Evolutionary conservation across 2,113 vertebrate genomes (phyloP).

Genomic region (Malurus cyaneus): DNA sequence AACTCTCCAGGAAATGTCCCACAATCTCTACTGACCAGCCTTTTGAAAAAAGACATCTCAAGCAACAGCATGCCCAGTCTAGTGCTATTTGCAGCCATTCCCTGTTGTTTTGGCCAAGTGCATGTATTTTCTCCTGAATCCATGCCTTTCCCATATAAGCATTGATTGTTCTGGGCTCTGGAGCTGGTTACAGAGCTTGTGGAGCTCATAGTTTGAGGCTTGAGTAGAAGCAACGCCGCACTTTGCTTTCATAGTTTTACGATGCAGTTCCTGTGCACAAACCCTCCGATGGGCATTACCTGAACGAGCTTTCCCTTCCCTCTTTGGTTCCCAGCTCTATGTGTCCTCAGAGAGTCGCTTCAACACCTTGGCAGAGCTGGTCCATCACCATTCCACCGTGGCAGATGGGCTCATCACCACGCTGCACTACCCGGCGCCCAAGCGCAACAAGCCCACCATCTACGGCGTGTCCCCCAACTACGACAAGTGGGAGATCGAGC

Average conservation of each 20-base stretch:
- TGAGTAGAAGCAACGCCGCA: accelerated
- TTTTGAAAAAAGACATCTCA: background rate
- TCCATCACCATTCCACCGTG: conserved; percentile 96
- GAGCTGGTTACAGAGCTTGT: background rate
- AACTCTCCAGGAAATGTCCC: background rate
- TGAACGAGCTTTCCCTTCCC: background rate
- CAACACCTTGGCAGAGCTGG: conserved; percentile 94
- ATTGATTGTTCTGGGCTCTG: background rate
- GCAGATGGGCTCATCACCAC: conserved; percentile 97
- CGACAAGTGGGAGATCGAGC: conserved; percentile 98
- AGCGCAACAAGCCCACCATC: conserved; percentile 97
- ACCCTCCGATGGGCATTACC: accelerated
- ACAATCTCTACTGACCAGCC: background rate
- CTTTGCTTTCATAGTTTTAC: accelerated
- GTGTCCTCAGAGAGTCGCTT: conserved; percentile 98
- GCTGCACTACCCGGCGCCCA: conserved; percentile 95
- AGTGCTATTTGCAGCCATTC: background rate
- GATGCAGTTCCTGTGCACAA: accelerated
- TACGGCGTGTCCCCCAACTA: conserved; percentile 98
- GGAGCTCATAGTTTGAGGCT: background rate
- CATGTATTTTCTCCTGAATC: background rate
- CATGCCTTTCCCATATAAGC: background rate
- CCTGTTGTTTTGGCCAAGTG: background rate
- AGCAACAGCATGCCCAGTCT: background rate
- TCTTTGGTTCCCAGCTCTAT: conserved; percentile 81